Base-by-base conservation (phyloP, 2,888 invertebrate species). In the Cheilosia impressa region DNA sequence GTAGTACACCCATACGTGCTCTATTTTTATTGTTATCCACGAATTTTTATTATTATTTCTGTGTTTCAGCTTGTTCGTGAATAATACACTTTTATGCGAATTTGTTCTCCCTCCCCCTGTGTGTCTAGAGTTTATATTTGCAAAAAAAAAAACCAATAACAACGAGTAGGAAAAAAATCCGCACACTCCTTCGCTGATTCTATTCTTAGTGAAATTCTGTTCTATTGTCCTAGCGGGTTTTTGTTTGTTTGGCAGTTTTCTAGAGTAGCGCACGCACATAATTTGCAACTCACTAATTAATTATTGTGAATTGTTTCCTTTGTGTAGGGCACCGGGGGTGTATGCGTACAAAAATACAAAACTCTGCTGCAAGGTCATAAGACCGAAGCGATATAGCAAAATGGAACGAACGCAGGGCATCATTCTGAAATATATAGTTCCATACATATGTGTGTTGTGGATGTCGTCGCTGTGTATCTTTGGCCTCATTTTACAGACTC, bases 251-350 rank as follows among this genome's bases (percentile, higher is more conserved):
- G 38, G 41, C 50, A 57, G 50, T 17, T 66, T 68, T 57, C 27
- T 55, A 68, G 27, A 66, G 47, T 60, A 52, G 62, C 13, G 15
- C 24, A 53, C 43, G 50, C 34, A 60, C 62, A 62, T 52, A 38
- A 41, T 60, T 43, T 60, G 53, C 62, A 78, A 47, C 69, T 63
- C 69, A 55, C 69, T 78, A 78, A 78, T 78, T 78, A 78, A 71
- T 78, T 63, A 63, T 62, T 62, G 60, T 43, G 38, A 52, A 50
- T 13, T 5, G 10, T 38, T 38, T n/a, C 19, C n/a, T 24, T 60
- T 45, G 24, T 27, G 9, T 24, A 43, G 43, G 38, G 41, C 43
- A n/a, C 27, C 9, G 43, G 60, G 43, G 24, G 22, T 34, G 43
- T n/a, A 34, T 7, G 17, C 38, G 19, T 27, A 27, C 6, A 7